These are phyloP conservation scores for Cathartes aura DNA, from an alignment of 2,113 vertebrate species.

Conservation along the genomic window DNA sequence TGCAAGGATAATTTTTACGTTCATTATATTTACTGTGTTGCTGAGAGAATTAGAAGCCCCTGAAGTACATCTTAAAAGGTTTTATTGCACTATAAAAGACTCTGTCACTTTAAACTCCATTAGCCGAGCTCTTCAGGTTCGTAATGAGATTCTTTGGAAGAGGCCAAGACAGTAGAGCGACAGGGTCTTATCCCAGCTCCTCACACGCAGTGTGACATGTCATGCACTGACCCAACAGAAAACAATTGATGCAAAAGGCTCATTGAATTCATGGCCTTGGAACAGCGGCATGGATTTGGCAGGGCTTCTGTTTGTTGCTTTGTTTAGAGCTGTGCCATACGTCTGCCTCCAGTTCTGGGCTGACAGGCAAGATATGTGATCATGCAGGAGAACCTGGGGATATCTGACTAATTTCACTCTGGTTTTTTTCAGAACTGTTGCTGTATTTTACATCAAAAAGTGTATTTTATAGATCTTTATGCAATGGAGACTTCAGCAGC, in stretches of 20 bases:
- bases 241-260: neutral
- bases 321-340: neutral
- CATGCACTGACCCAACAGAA: neutral
- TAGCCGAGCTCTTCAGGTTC: constrained; percentile 59
- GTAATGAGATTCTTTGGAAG: constrained; percentile 49
- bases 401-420: neutral
- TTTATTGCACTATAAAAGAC: constrained; percentile 75
- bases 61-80: constrained; percentile 77
- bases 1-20: constrained; percentile 78
- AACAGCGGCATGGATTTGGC: neutral
- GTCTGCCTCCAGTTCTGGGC: neutral
- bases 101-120: constrained; percentile 72
- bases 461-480: neutral
- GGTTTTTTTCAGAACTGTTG: neutral
- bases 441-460: neutral
- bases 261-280: neutral
- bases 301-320: neutral
- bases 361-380: neutral
- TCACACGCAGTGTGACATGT: neutral
- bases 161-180: neutral
- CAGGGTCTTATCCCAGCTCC: neutral
- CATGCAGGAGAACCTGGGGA: neutral
- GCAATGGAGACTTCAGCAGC: neutral
- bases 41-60: constrained; percentile 72
- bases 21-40: constrained; percentile 77